Base-by-base conservation (phyloP, 2,113 vertebrate species). In the Prionailurus bengalensis region DNA sequence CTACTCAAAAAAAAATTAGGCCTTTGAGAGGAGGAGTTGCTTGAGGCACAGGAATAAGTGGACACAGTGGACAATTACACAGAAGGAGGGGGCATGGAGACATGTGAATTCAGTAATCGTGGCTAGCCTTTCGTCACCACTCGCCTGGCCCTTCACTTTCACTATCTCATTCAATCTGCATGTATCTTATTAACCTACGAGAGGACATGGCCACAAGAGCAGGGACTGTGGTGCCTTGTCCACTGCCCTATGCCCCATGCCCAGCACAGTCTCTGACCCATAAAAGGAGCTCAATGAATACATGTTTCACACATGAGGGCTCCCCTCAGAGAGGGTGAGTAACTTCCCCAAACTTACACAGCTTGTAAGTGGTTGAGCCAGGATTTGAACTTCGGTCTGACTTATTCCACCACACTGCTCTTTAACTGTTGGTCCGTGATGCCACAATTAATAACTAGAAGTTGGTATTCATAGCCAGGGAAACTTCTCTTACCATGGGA, bases 281-380 rank as follows among this genome's bases (percentile, higher is more conserved):
- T 2, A 42, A 29, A 76, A n/a, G 33, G 29, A 73, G 6, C 53
- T 91, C 94, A 65, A 4, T 48, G 27, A 66, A 73, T 13, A 11
- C 14, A 14, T 51, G 71, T 65, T 84, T 83, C 55, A 53, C 51
- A 87, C 29, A 55, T 31, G 68, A 74, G 33, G 55, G 63, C 70
- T 31, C 70, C 5, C 5, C 55, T 79, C 51, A 71, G 79, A 31
- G 58, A 91, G 31, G 39, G 61, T 10, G 58, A 91, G 58, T 12
- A 12, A 74, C 9, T 85, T 82, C 66, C 61, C 21, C 83, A 85
- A 76, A 85, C 36, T 70, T 82, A 45, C 45, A 39, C 55, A 93
- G 39, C 73, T n/a, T 6, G 1, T 16, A 25, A 53, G 29, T 58
- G 31, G 9, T 36, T 29, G 19, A 53, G 15, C 63, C 16, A 13